A percentile compares a stretch with the other conserved stretches of the same genome.
Evolutionary conservation across 1,140 invertebrate species (phyloP).

Genomic region (Drosophila athabasca): DNA sequence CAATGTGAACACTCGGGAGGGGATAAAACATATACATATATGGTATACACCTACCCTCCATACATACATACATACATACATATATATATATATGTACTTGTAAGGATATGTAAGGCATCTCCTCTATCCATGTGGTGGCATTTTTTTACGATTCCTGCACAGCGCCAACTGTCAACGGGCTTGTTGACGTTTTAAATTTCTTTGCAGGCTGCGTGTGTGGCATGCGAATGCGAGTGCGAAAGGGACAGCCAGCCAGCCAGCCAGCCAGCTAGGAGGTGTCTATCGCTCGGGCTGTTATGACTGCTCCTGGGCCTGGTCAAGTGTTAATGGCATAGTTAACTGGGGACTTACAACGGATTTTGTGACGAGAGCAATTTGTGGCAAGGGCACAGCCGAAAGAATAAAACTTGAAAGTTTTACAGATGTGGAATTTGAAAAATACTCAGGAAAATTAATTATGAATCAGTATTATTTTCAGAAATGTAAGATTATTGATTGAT

Average conservation of each 20-base stretch:
- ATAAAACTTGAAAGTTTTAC: neutral
- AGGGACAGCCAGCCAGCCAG: neutral
- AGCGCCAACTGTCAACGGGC: slow-evolving; percentile 69
- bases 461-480: no score
- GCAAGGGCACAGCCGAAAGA: neutral
- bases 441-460: neutral
- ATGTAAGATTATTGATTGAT: no score
- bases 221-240: slow-evolving; percentile 8
- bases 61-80: slow-evolving; percentile 12
- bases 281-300: neutral
- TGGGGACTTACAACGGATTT: slow-evolving; percentile 30
- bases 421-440: neutral
- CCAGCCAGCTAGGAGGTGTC: neutral
- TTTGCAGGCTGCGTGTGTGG: slow-evolving; percentile 36
- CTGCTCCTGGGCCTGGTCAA: slow-evolving; percentile 34
- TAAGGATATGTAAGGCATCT: no score
- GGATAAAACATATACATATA: slow-evolving; percentile 2
- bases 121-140: slow-evolving; percentile 21
- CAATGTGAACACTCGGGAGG: slow-evolving; percentile 45
- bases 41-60: slow-evolving; percentile 3
- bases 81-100: neutral
- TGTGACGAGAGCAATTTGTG: slow-evolving; percentile 18
- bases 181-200: slow-evolving; percentile 57
- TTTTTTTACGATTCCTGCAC: slow-evolving; percentile 65
- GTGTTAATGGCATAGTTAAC: slow-evolving; percentile 54